Conservation (phyloP, 2,888 invertebrate species). For the Theodoxus fluviatilis region DNA sequence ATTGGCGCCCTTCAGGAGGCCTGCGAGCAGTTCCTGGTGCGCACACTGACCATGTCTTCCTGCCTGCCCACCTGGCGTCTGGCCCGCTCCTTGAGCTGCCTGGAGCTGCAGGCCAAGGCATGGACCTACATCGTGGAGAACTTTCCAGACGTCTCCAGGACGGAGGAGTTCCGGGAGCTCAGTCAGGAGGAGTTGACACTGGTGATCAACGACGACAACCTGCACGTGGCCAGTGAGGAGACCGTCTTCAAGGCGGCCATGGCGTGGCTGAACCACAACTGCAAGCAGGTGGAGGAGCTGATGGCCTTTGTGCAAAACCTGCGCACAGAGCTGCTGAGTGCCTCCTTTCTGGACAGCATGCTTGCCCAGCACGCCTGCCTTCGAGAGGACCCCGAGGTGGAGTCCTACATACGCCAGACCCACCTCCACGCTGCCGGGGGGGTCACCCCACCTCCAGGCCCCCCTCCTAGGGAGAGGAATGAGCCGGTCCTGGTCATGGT, state of each 20-base stretch:
- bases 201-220: constrained; percentile 66
- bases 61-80: background rate
- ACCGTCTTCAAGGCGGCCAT: constrained; percentile 67
- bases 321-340: constrained; percentile 59
- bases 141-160: constrained; percentile 47
- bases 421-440: constrained; percentile 19
- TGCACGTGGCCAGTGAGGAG: constrained; percentile 68
- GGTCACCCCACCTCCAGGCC: constrained; percentile 7
- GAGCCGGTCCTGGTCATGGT: constrained; percentile 38
- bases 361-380: constrained; percentile 24
- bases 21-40: constrained; percentile 81
- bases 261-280: constrained; percentile 66
- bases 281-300: constrained; percentile 66
- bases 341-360: constrained; percentile 26
- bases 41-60: no score
- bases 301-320: constrained; percentile 66
- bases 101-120: constrained; percentile 18
- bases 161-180: constrained; percentile 64
- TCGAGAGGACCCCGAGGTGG: constrained; percentile 25
- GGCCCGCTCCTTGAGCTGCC: background rate
- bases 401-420: constrained; percentile 25
- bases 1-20: constrained; percentile 81
- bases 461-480: constrained; percentile 31
- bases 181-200: constrained; percentile 66
- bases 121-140: constrained; percentile 50